These are phyloP conservation scores for Hylyphantes graminicola DNA, from an alignment of 1,140 invertebrate species.

Conservation along the genomic window DNA sequence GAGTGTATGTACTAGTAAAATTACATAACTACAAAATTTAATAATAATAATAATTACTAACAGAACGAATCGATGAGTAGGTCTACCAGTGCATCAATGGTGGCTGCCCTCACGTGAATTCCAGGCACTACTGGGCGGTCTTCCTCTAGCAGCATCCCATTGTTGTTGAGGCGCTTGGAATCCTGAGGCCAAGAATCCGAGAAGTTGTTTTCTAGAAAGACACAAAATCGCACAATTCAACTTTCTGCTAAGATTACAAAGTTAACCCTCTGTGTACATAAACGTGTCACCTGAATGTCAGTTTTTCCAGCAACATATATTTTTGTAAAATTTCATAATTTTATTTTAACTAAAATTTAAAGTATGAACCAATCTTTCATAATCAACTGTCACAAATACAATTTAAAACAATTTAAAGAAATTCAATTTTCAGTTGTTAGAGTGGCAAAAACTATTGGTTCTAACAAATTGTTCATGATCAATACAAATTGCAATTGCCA, in stretches of 20 bases:
- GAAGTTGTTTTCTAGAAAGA: conserved; percentile 32
- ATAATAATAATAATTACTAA: conserved; percentile 62
- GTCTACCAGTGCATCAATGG: conserved; percentile 67
- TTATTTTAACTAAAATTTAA: too few relatives aligned
- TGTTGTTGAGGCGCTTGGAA: conserved; percentile 41
- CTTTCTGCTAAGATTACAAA: not conserved
- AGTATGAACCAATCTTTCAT: too few relatives aligned
- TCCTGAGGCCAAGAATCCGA: conserved; percentile 42
- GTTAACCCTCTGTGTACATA: not conserved
- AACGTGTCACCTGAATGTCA: too few relatives aligned
- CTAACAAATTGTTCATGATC: not conserved
- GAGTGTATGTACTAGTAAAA: not conserved
- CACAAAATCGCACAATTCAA: not conserved
- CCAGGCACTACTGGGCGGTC: conserved; percentile 66
- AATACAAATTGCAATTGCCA: not conserved
- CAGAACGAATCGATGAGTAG: conserved; percentile 68
- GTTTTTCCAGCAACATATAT: too few relatives aligned
- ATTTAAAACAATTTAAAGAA: too few relatives aligned
- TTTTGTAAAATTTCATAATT: too few relatives aligned
- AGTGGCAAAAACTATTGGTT: not conserved
- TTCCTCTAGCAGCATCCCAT: conserved; percentile 63
- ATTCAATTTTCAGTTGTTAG: not conserved
- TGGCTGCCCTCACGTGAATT: conserved; percentile 67
- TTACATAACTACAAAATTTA: not conserved
- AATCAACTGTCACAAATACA: too few relatives aligned